These are phyloP conservation scores for Rhodeus uyekii DNA, from an alignment of 2,797 vertebrate genomes.

Conservation along the genomic window DNA sequence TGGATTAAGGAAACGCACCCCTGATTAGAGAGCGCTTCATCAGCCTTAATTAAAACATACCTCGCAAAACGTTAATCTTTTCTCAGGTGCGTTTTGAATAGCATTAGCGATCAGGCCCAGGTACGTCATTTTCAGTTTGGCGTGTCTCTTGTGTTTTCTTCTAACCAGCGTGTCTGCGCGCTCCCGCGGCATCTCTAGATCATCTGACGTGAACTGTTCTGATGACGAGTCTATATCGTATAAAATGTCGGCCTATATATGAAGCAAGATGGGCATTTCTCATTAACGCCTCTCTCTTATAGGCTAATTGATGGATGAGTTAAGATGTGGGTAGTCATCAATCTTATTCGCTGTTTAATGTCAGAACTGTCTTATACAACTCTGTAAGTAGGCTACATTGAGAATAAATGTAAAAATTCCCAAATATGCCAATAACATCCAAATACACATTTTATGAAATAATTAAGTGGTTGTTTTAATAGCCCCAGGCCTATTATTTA, in stretches of 20 bases:
- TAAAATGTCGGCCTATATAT: conserved; percentile 2
- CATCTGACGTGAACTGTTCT: background rate
- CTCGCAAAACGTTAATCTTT: conserved; percentile 25
- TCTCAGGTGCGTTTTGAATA: conserved; percentile 6
- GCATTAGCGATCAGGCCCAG: conserved; percentile 28
- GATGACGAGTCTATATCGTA: background rate
- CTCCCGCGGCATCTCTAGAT: background rate
- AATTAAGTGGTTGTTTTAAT: background rate
- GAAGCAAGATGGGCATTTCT: conserved; percentile 6
- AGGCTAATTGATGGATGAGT: conserved; percentile 24
- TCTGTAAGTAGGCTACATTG: background rate
- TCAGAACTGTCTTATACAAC: background rate
- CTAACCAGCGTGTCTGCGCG: background rate
- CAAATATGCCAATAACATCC: background rate
- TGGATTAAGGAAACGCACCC: too few relatives aligned
- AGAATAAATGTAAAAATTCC: background rate
- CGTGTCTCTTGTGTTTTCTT: conserved; percentile 36
- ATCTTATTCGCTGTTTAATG: background rate
- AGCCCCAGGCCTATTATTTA: background rate
- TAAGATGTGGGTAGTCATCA: background rate
- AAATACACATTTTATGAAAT: background rate
- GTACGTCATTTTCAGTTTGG: conserved; percentile 36
- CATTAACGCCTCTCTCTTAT: conserved; percentile 14
- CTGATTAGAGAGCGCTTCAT: too few relatives aligned
- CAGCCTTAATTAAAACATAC: background rate